A percentile compares a stretch with the other conserved stretches of the same genome.
phyloP scores from a whole-genome alignment of 2,888 invertebrate genomes.

The Pinctada fucata region DNA sequence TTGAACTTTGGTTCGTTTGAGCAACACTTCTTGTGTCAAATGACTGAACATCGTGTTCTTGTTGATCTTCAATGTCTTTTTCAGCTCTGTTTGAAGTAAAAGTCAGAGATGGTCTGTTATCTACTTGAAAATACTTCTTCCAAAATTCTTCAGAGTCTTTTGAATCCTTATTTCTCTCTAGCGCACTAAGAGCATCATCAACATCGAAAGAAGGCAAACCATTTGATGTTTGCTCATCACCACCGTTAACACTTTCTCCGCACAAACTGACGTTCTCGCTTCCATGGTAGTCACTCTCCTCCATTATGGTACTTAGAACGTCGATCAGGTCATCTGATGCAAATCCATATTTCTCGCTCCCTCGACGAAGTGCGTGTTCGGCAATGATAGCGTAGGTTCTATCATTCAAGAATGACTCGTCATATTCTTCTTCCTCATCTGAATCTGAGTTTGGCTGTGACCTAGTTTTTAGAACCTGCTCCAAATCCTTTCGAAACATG shows the following conservation, averaged over 20 bases:
- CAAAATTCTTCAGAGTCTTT: neutral
- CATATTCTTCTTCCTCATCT: neutral
- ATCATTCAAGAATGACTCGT: neutral
- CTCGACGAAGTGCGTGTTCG: neutral
- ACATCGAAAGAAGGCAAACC: neutral
- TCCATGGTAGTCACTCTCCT: neutral
- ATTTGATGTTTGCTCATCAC: neutral
- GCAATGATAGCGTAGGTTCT: neutral
- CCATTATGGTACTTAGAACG: neutral
- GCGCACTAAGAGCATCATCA: neutral
- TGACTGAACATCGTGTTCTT: too few relatives aligned
- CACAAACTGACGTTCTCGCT: neutral
- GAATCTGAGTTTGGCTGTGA: neutral
- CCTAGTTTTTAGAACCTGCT: neutral
- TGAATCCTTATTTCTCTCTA: neutral
- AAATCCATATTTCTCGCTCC: neutral
- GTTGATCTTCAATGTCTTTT: neutral
- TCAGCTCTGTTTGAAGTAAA: neutral
- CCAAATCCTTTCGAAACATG: neutral
- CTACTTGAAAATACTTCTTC: neutral
- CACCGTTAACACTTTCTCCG: neutral
- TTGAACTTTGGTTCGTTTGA: neutral
- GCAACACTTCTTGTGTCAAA: neutral
- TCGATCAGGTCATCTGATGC: neutral
- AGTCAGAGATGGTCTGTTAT: neutral